Evolutionary conservation across 1,140 invertebrate species (phyloP).

Genomic region (Drosophila obscura): DNA sequence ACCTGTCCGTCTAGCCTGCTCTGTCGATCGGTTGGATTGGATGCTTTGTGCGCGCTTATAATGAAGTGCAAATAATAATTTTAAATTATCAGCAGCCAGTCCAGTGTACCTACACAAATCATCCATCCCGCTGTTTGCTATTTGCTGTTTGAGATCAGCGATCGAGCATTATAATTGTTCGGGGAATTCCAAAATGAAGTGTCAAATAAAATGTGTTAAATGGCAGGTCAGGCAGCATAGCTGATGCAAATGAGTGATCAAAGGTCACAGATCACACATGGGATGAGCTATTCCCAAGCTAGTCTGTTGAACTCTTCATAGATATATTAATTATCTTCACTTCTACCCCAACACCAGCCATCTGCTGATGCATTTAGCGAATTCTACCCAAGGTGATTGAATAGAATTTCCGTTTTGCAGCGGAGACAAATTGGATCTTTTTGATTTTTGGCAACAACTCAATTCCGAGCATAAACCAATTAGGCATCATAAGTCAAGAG

Average conservation of each 20-base stretch:
- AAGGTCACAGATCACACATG: not conserved
- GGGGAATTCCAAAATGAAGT: conserved; percentile 29
- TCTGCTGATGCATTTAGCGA: too few relatives aligned
- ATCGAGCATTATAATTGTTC: conserved; percentile 21
- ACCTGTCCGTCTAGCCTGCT: not conserved
- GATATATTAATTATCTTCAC: conserved; percentile 7
- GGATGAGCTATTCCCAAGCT: too few relatives aligned
- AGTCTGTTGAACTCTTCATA: too few relatives aligned
- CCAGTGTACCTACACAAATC: not conserved
- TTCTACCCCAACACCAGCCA: too few relatives aligned
- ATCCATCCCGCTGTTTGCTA: conserved; percentile 51
- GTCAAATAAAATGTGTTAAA: conserved; percentile 51
- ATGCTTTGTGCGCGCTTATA: conserved; percentile 30
- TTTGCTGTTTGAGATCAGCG: conserved; percentile 69
- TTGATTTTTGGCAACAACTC: conserved; percentile 28
- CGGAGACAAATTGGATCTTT: conserved; percentile 15
- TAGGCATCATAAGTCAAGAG: conserved; percentile 45
- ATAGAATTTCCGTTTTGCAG: conserved; percentile 59
- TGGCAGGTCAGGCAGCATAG: conserved; percentile 18
- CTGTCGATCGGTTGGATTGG: not conserved
- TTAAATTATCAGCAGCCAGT: conserved; percentile 5
- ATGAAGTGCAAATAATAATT: conserved; percentile 53
- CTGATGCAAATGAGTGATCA: not conserved
- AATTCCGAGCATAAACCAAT: conserved; percentile 42
- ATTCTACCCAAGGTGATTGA: conserved; percentile 20